phyloP scores from a whole-genome alignment of 2,797 vertebrate species.

The Rallus crepitans region DNA sequence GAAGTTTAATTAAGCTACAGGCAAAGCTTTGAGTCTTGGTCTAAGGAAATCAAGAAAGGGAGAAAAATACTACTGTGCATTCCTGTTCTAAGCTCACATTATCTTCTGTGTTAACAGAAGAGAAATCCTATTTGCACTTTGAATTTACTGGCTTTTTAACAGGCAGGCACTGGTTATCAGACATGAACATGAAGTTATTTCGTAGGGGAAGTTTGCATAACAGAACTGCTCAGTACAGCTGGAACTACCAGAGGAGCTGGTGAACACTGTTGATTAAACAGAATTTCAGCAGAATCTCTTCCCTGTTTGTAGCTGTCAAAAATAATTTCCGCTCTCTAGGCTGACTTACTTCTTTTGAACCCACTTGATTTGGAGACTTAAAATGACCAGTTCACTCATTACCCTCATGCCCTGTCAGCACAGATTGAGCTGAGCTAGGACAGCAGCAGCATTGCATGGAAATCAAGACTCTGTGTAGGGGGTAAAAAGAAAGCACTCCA shows the following conservation, averaged over 20 bases:
- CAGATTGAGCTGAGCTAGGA: not conserved
- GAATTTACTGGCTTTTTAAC: not conserved
- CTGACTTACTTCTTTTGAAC: constrained; percentile 33
- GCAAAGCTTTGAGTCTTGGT: not conserved
- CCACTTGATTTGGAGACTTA: not conserved
- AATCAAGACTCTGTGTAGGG: not conserved
- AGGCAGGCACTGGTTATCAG: not conserved
- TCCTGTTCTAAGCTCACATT: not conserved
- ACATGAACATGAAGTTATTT: not conserved
- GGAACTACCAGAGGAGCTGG: not conserved
- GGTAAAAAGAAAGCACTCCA: too few relatives aligned
- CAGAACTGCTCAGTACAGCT: not conserved
- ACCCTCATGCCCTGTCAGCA: not conserved
- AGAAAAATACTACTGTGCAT: not conserved
- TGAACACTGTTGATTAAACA: not conserved
- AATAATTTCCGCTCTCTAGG: not conserved
- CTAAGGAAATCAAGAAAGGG: not conserved
- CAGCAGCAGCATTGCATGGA: not conserved
- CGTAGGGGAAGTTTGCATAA: not conserved
- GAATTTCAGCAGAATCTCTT: not conserved
- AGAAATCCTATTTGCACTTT: not conserved
- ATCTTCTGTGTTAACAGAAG: not conserved
- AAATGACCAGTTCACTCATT: constrained; percentile 9
- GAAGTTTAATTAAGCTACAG: not conserved
- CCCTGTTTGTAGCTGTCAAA: not conserved